Evolutionary conservation across 2,888 invertebrate genomes (phyloP).

Genomic region (Halocaridina rubra): DNA sequence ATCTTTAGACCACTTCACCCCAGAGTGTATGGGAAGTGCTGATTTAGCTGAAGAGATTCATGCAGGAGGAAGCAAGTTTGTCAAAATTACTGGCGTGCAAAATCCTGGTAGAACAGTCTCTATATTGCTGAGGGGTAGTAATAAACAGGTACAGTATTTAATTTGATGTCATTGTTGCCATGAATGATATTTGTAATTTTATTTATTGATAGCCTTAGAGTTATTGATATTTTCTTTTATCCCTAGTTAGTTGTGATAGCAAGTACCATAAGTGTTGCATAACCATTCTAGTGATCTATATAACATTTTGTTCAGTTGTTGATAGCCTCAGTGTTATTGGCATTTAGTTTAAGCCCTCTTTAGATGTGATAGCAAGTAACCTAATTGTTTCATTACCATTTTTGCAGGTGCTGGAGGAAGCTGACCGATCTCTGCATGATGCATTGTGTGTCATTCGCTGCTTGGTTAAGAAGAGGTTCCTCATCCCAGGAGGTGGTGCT

Average conservation of each 20-base stretch:
- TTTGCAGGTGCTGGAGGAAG: constrained; percentile 84
- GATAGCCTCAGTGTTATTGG: too few relatives aligned
- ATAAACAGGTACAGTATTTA: constrained; percentile 72
- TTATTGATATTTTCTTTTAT: not conserved
- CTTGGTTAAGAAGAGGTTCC: constrained; percentile 85
- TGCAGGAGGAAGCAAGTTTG: constrained; percentile 88
- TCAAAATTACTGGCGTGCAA: constrained; percentile 85
- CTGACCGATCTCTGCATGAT: constrained; percentile 91
- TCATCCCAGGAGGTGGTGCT: constrained; percentile 96
- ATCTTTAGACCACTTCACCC: constrained; percentile 95
- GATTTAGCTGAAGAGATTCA: constrained; percentile 94
- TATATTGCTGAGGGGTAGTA: constrained; percentile 89
- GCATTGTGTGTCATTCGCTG: constrained; percentile 94
- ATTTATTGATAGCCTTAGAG: not conserved
- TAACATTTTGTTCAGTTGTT: not conserved
- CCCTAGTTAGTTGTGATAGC: not conserved
- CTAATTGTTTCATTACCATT: too few relatives aligned
- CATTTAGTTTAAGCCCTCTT: too few relatives aligned
- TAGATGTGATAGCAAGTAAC: too few relatives aligned
- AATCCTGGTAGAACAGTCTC: constrained; percentile 91
- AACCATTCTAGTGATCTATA: not conserved
- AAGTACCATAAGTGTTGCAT: not conserved
- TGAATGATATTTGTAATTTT: not conserved
- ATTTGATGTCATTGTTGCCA: not conserved
- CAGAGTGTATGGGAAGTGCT: constrained; percentile 83